These are phyloP conservation scores for Meganola albula DNA, from an alignment of 2,888 invertebrate genomes.

Conservation along the genomic window DNA sequence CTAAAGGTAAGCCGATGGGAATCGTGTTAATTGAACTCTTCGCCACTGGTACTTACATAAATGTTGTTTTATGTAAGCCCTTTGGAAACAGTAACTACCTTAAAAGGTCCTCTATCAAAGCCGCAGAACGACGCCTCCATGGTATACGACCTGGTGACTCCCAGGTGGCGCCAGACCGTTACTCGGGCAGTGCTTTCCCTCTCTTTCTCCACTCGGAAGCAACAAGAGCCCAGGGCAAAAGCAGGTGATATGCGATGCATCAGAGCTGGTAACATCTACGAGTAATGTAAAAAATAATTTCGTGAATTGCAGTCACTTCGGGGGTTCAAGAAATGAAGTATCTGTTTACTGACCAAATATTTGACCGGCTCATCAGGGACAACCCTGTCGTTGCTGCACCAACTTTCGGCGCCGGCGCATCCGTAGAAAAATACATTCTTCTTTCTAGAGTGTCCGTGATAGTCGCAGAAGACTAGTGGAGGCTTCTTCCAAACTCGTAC, in stretches of 20 bases:
- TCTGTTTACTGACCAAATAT: conserved; percentile 74
- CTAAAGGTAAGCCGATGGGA: too few species aligned
- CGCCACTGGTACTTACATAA: too few species aligned
- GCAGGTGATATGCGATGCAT: conserved; percentile 84
- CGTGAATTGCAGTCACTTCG: not conserved
- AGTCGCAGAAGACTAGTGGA: conserved; percentile 84
- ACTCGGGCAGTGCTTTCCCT: conserved; percentile 91
- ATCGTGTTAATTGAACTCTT: too few species aligned
- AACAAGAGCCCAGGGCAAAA: conserved; percentile 85
- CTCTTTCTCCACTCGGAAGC: conserved; percentile 85
- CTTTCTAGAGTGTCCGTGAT: conserved; percentile 89
- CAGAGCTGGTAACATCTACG: conserved; percentile 83
- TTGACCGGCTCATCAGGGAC: conserved; percentile 77
- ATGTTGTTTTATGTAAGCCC: too few species aligned
- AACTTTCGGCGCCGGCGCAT: conserved; percentile 83
- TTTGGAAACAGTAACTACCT: too few species aligned
- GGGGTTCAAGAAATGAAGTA: not conserved
- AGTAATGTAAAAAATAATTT: conserved; percentile 2
- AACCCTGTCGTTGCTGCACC: conserved; percentile 80
- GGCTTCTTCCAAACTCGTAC: conserved; percentile 77
- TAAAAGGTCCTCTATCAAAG: conserved; percentile 85
- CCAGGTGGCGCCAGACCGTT: conserved; percentile 90
- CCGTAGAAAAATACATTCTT: conserved; percentile 93
- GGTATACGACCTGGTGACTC: conserved; percentile 86
- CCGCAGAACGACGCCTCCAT: conserved; percentile 93